A percentile compares a stretch with the other conserved stretches of the same genome.
These are phyloP conservation scores for Trachymyrmex cornetzi DNA, from an alignment of 1,140 invertebrate genomes.

Conservation along the genomic window DNA sequence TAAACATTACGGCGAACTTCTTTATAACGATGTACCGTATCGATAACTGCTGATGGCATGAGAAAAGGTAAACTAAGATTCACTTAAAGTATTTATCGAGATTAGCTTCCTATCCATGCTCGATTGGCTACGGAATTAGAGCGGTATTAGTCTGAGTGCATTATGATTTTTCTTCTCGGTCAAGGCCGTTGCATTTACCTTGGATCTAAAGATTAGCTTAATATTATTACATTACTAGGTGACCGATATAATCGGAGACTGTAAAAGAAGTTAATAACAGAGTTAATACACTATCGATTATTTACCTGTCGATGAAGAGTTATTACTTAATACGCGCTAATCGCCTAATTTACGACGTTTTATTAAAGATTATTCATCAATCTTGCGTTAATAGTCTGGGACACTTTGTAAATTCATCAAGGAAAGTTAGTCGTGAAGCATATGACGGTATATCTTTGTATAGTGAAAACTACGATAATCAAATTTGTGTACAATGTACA, in stretches of 20 bases:
- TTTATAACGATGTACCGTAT: conserved; percentile 49
- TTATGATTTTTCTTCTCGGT: conserved; percentile 61
- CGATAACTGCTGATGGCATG: conserved; percentile 49
- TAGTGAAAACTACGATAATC: neutral
- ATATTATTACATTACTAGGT: conserved; percentile 8
- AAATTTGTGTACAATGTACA: neutral
- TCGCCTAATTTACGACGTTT: neutral
- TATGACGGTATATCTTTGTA: neutral
- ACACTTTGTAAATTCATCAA: neutral
- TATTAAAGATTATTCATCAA: neutral
- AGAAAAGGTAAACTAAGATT: conserved; percentile 53
- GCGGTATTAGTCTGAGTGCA: conserved; percentile 4
- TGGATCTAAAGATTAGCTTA: neutral
- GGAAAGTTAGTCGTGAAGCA: neutral
- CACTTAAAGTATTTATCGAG: conserved; percentile 19
- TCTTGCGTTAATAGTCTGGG: neutral
- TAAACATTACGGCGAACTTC: conserved; percentile 46
- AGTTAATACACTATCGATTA: neutral
- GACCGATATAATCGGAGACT: neutral
- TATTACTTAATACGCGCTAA: neutral
- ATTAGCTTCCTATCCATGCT: conserved; percentile 19
- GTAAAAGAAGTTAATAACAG: neutral
- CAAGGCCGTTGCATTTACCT: conserved; percentile 49
- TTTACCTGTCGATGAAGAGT: neutral
- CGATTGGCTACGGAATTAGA: conserved; percentile 40